Evolutionary conservation across 2,888 invertebrate species (phyloP).

Genomic region (Hemistola chrysoprasaria): DNA sequence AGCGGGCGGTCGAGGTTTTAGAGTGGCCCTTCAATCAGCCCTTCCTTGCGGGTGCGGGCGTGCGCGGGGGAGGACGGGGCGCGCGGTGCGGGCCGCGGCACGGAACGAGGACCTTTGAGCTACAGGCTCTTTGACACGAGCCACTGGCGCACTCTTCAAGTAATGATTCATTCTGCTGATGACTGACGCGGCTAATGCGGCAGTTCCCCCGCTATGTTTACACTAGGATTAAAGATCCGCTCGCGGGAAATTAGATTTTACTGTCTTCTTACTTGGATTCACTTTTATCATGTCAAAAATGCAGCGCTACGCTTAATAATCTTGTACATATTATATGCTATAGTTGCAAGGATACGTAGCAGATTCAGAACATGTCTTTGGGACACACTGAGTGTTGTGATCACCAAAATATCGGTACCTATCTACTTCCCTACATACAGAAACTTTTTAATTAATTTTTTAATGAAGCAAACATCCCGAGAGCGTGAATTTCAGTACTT

Average conservation of each 20-base stretch:
- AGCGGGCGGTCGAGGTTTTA: constrained; percentile 78
- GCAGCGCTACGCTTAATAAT: constrained; percentile 1
- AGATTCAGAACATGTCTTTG: too few species aligned
- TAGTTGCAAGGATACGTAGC: too few species aligned
- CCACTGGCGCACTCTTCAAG: constrained; percentile 81
- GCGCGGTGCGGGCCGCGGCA: constrained; percentile 35
- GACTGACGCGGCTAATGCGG: constrained; percentile 79
- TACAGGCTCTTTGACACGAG: constrained; percentile 80
- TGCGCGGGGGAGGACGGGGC: constrained; percentile 35
- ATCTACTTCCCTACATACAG: too few species aligned
- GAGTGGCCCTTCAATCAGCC: constrained; percentile 82
- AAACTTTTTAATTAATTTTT: too few species aligned
- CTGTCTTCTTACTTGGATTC: constrained; percentile 40
- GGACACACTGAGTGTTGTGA: too few species aligned
- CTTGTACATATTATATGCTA: too few species aligned
- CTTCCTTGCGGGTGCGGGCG: constrained; percentile 64
- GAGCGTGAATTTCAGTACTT: too few species aligned
- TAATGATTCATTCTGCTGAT: constrained; percentile 82
- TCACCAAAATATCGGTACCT: too few species aligned
- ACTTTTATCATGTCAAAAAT: constrained; percentile 28
- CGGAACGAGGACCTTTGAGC: constrained; percentile 75
- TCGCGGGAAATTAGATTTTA: constrained; percentile 51
- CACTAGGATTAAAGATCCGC: constrained; percentile 60
- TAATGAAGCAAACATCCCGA: too few species aligned
- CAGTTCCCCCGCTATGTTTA: constrained; percentile 62